Evolutionary conservation across 2,113 vertebrate genomes (phyloP).

Genomic region (Urocitellus parryii): DNA sequence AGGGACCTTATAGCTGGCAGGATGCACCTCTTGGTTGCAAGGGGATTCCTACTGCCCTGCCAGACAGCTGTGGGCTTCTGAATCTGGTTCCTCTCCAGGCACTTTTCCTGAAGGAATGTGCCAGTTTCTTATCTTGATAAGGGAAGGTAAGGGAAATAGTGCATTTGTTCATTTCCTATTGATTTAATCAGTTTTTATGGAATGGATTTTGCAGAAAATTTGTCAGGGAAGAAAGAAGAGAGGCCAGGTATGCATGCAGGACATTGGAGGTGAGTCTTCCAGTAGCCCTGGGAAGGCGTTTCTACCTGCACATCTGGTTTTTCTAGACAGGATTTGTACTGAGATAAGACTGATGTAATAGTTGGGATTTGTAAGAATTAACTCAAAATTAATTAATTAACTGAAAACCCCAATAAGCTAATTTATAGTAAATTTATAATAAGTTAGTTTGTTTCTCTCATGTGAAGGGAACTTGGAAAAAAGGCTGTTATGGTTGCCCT

Average conservation of each 20-base stretch:
- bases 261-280: not conserved
- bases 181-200: not conserved
- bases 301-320: not conserved
- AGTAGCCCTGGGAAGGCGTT: not conserved
- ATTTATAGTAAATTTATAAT: not conserved
- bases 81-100: not conserved
- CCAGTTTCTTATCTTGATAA: not conserved
- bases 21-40: not conserved
- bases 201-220: not conserved
- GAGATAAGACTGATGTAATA: not conserved
- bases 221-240: not conserved
- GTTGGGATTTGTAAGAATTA: not conserved
- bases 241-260: too few species aligned
- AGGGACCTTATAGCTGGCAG: fast-evolving
- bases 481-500: not conserved
- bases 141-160: not conserved
- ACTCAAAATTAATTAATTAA: too few species aligned
- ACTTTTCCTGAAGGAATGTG: not conserved
- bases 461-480: not conserved
- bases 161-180: not conserved
- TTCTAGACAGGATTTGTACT: not conserved
- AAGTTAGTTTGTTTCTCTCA: not conserved
- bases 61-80: not conserved
- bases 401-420: not conserved
- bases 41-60: not conserved